Evolutionary conservation across 2,113 vertebrate genomes (phyloP).

Genomic region (Mustela lutreola): DNA sequence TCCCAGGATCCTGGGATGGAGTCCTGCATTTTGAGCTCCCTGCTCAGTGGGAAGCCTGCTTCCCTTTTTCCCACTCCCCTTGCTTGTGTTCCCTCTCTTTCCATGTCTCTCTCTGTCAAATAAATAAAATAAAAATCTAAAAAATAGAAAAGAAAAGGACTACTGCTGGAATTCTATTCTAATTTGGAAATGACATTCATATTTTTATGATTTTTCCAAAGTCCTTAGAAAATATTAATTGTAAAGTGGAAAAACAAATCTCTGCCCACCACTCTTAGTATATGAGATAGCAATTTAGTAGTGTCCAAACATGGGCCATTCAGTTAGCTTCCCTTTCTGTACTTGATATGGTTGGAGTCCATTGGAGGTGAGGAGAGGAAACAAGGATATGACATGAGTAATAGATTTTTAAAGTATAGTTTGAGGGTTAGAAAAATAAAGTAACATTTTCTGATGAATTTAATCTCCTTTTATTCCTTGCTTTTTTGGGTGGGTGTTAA

Average conservation of each 20-base stretch:
- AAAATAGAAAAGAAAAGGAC: not conserved
- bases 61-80: no score
- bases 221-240: not conserved
- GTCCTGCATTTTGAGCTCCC: no score
- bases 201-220: not conserved
- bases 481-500: not conserved
- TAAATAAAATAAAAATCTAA: not conserved
- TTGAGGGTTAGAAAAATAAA: not conserved
- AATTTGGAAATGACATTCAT: not conserved
- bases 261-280: not conserved
- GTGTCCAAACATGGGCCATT: not conserved
- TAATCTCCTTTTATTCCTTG: not conserved
- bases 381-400: not conserved
- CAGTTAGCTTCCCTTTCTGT: not conserved
- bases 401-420: not conserved
- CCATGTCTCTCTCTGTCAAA: no score
- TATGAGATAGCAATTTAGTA: not conserved
- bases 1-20: no score
- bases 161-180: not conserved
- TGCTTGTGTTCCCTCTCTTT: no score
- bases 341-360: not conserved
- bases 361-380: not conserved
- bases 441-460: not conserved
- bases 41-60: no score
- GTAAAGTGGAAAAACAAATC: not conserved